Evolutionary conservation across 1,140 invertebrate genomes (phyloP).

Genomic region (Paralvinella palmiformis): DNA sequence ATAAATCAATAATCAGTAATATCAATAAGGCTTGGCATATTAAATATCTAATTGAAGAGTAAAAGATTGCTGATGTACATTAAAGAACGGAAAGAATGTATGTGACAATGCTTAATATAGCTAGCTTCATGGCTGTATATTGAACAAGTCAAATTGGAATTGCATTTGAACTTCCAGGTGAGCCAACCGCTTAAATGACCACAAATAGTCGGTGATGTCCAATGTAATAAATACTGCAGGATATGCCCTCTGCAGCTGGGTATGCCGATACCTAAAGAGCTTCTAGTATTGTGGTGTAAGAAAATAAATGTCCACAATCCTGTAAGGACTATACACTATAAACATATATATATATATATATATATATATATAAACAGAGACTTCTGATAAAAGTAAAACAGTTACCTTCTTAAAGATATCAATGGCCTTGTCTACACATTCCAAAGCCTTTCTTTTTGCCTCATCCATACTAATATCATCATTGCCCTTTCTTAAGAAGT

Average conservation of each 20-base stretch:
- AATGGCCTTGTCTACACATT: background rate
- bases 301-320: background rate
- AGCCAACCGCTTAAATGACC: no score
- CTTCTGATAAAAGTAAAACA: background rate
- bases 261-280: background rate
- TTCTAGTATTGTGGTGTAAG: background rate
- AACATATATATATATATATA: background rate
- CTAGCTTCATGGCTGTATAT: background rate
- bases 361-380: background rate
- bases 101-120: background rate
- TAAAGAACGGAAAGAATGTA: background rate
- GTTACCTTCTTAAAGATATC: background rate
- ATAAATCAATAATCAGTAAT: background rate
- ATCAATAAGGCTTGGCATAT: background rate
- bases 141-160: no score
- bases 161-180: no score
- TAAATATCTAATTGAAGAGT: background rate
- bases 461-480: background rate
- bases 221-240: no score
- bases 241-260: background rate
- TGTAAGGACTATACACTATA: background rate
- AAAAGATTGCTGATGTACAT: background rate
- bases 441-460: background rate
- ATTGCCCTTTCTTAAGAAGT: background rate
- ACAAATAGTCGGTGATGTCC: no score